Percentiles rank a stretch among this genome's conserved stretches.
Evolutionary conservation across 2,888 invertebrate genomes (phyloP).

Genomic region (Torymus aiolomorphi): DNA sequence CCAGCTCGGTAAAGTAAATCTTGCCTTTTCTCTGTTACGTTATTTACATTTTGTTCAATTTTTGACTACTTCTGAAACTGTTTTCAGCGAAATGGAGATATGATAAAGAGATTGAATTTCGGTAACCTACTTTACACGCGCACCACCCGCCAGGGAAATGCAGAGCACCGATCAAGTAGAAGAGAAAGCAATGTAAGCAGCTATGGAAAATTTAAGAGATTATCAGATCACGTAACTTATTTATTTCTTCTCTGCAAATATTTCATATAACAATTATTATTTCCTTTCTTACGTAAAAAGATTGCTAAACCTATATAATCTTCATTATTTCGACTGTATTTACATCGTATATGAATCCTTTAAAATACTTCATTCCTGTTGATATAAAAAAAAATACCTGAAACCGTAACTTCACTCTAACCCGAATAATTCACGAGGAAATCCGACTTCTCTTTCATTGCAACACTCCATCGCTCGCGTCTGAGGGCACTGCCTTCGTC

Average conservation of each 20-base stretch:
- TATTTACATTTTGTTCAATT: too few relatives aligned
- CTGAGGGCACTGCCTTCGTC: not conserved
- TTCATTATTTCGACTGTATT: too few relatives aligned
- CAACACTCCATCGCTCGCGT: not conserved
- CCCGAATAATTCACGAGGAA: too few relatives aligned
- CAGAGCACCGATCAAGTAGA: slow-evolving; percentile 2
- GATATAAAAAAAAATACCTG: too few relatives aligned
- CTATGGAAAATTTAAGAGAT: slow-evolving; percentile 7
- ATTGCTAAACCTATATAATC: too few relatives aligned
- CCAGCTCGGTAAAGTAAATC: too few relatives aligned
- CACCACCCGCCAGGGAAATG: not conserved
- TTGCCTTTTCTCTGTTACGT: too few relatives aligned
- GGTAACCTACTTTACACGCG: not conserved
- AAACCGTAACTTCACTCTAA: not conserved
- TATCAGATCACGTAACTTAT: not conserved
- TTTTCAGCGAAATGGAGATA: not conserved
- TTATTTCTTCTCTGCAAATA: too few relatives aligned
- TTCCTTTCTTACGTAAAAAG: not conserved
- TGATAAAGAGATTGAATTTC: slow-evolving; percentile 8
- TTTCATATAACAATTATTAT: not conserved
- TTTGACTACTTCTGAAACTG: too few relatives aligned
- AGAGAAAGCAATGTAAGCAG: not conserved
- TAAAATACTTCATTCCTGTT: too few relatives aligned
- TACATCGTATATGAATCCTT: too few relatives aligned
- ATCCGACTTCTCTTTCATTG: not conserved